Conservation (phyloP, 1,140 invertebrate species). For the Dinoponera quadriceps region DNA sequence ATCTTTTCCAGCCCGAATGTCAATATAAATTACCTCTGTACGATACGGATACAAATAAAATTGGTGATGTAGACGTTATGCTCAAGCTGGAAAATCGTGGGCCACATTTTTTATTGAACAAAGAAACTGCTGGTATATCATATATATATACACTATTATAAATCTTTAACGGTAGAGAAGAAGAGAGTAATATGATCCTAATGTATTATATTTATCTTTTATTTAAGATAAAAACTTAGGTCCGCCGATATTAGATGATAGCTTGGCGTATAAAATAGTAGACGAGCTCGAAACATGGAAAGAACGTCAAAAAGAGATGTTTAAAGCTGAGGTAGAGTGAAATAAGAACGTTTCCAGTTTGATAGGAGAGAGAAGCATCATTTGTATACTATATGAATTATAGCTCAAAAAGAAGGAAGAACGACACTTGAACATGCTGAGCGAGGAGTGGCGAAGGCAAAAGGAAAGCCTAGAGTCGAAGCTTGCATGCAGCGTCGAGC, state of each 20-base stretch:
- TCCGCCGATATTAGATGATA: conserved; percentile 84
- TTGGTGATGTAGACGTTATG: conserved; percentile 76
- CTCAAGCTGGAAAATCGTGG: conserved; percentile 81
- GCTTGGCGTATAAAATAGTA: conserved; percentile 85
- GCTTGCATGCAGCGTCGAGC: conserved; percentile 78
- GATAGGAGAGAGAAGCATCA: conserved; percentile 12
- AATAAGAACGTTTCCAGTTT: neutral
- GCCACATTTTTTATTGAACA: conserved; percentile 77
- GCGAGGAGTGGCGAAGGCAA: conserved; percentile 83
- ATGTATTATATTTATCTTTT: conserved; percentile 15
- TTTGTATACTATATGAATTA: conserved; percentile 1
- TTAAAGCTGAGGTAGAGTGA: conserved; percentile 80
- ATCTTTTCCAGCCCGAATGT: conserved; percentile 72
- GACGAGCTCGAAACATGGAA: conserved; percentile 87
- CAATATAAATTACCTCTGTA: conserved; percentile 75
- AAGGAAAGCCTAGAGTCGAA: conserved; percentile 82
- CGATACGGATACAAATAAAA: conserved; percentile 72
- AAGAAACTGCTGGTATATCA: conserved; percentile 72
- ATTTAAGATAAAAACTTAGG: conserved; percentile 79
- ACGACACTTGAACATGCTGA: conserved; percentile 81
- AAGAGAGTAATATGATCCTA: neutral
- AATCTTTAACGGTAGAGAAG: neutral
- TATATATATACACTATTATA: neutral
- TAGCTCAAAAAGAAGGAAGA: conserved; percentile 83
- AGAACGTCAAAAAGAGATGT: conserved; percentile 84